Base-by-base conservation (phyloP, 2,888 invertebrate species). In the Pristionchus fissidentatus region DNA sequence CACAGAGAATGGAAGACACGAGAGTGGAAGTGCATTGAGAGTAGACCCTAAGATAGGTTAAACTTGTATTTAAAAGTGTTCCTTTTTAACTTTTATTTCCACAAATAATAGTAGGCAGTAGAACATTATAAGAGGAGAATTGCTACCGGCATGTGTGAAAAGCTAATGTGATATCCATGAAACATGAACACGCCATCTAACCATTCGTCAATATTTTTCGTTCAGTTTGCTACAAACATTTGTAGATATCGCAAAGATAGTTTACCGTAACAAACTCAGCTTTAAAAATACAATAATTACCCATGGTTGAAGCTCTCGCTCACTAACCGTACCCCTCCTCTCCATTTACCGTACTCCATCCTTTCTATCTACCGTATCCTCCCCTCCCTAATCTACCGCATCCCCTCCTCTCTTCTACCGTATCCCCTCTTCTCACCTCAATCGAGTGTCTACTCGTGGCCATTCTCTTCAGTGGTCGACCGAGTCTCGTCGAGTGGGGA, bases 21-120 rank as follows among this genome's bases (percentile, higher is more conserved):
- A 0, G 86, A 85, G 70, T 90, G 90, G 77, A 90, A 90, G 83
- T 90, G 85, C 82, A 90, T 87, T 46, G 88, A 87, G 13, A 90
- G 85, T 15, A 90, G 85, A 19, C 83, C 83, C 70, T 89, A 86
- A 38, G 89, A 38, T n/a, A n/a, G n/a, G n/a, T n/a, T n/a, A n/a
- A n/a, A n/a, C n/a, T n/a, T n/a, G n/a, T n/a, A n/a, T n/a, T n/a
- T n/a, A n/a, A n/a, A n/a, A n/a, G n/a, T n/a, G n/a, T n/a, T n/a
- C n/a, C n/a, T n/a, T n/a, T n/a, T n/a, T n/a, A n/a, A n/a, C n/a
- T n/a, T n/a, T n/a, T n/a, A n/a, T n/a, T n/a, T n/a, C n/a, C n/a
- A n/a, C n/a, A n/a, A n/a, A n/a, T n/a, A n/a, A n/a, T n/a, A n/a
- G n/a, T n/a, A n/a, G n/a, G n/a, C n/a, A n/a, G n/a, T n/a, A n/a